Evolutionary conservation across 2,113 vertebrate species (phyloP).

Genomic region (Numenius arquata): DNA sequence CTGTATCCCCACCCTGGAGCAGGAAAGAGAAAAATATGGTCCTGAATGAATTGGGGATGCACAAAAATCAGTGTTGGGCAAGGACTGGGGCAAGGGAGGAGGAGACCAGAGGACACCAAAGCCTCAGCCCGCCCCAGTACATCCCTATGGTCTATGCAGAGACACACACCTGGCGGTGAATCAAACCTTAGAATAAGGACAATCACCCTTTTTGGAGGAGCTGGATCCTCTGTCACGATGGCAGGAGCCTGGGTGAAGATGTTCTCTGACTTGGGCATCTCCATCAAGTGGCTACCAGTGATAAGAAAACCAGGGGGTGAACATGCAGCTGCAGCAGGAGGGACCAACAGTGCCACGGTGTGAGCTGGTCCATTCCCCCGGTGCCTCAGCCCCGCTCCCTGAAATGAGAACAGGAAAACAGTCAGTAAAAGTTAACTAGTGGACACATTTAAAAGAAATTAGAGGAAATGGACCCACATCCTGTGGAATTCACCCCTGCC

Average conservation of each 20-base stretch:
- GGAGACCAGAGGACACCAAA: background rate
- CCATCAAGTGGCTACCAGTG: background rate
- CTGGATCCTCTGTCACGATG: rapidly evolving
- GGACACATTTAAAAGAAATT: slow-evolving; percentile 37
- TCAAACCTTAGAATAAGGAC: background rate
- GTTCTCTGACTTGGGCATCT: background rate
- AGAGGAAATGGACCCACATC: slow-evolving; percentile 55
- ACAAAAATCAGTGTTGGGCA: background rate
- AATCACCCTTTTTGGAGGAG: background rate
- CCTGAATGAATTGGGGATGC: background rate
- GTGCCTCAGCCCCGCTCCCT: background rate
- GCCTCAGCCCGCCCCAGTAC: rapidly evolving
- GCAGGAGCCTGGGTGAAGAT: background rate
- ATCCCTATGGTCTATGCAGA: background rate
- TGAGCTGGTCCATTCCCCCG: background rate
- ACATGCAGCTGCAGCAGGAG: background rate
- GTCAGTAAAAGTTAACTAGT: slow-evolving; percentile 37
- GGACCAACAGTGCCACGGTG: rapidly evolving
- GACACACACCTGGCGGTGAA: background rate
- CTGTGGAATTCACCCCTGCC: slow-evolving; percentile 49
- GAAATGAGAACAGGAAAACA: slow-evolving; percentile 42
- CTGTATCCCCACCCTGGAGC: background rate
- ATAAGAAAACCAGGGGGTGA: background rate
- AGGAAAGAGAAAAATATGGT: background rate
- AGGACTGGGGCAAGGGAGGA: background rate